Base-by-base conservation (phyloP, 2,888 invertebrate species). In the Nomada flava region DNA sequence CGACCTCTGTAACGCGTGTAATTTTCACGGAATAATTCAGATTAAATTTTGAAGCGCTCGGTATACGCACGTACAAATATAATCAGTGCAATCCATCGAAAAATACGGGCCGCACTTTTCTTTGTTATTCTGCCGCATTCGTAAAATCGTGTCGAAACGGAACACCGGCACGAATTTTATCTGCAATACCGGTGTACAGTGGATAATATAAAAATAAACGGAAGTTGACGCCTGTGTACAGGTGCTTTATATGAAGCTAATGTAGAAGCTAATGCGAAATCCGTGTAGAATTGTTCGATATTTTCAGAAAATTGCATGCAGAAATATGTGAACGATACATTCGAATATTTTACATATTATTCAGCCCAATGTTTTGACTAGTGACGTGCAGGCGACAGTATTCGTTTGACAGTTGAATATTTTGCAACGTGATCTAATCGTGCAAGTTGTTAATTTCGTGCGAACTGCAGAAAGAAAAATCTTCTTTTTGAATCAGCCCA, bases 1-100 rank as follows among this genome's bases (percentile, higher is more conserved):
- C 77, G 74, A 83, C 76, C 84, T 75, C 70, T 75, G 83, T 76
- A 77, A 79, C 80, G 77, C 76, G 82, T 76, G 84, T 83, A 84
- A 83, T 84, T 80, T 84, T 84, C 84, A 69, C 83, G 76, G 83
- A 84, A 84, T 84, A 84, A 83, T 83, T 84, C 84, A 76, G 73
- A 83, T 83, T 74, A 76, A 78, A 83, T 82, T 83, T 82, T 72
- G 72, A 83, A 81, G 59, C 73, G 73, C 23, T 57, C 64, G 20
- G 71, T 60, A 78, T 65, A 62, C 78, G 47, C 77, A 53, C 74
- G 67, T 67, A 73, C 73, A 83, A 81, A 83, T 82, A 82, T 77
- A 76, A 64, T 70, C 55, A 36, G 53, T 20, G 76, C 68, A 74
- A 83, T 83, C 74, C 83, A 53, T 74, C 70, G 67, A 77, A 77